Evolutionary conservation across 2,888 invertebrate genomes (phyloP), one percentile per base, ranked within the genome.

Genomic region (Belgica antarctica): DNA sequence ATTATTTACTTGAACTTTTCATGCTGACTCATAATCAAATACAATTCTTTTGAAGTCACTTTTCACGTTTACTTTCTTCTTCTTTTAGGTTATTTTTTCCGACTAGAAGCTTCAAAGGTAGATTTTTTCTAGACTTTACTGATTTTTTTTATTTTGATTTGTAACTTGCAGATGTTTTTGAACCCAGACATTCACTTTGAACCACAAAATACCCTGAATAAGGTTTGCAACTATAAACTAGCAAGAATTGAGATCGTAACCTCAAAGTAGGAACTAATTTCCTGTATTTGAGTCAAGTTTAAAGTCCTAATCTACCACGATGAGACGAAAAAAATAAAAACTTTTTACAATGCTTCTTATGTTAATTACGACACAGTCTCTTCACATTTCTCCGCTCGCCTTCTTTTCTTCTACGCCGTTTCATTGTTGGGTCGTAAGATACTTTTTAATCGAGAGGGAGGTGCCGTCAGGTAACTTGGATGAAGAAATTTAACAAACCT

Each of bases 81-180:
- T 5, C 52, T 22, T 41, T 52, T 22, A 52, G 19, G 52, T n/a
- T 52, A n/a, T 41, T 41, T 41, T 31, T n/a, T 41, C 41, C 8
- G n/a, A n/a, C n/a, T n/a, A n/a, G n/a, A n/a, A n/a, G n/a, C n/a
- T n/a, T n/a, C n/a, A 52, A 22, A 52, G 17, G 41, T 7, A 22
- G 52, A n/a, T n/a, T 52, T 52, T 52, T 52, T 52, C 52, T n/a
- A n/a, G n/a, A 41, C 52, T 52, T 52, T n/a, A 8, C 34, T 31
- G 5, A 31, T 31, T 31, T 22, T 5, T 22, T 22, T 22, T 17
- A 8, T 22, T 52, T 17, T 22, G 52, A 52, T 17, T 15, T 46
- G 7, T 19, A 8, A 52, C 2, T 10, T 2, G 17, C 17, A n/a
- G n/a, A n/a, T n/a, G n/a, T n/a, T n/a, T n/a, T n/a, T n/a, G n/a